Percentiles rank a stretch among this genome's conserved stretches.
Conservation (phyloP, 2,888 invertebrate genomes). For the Campoletis raptor region DNA sequence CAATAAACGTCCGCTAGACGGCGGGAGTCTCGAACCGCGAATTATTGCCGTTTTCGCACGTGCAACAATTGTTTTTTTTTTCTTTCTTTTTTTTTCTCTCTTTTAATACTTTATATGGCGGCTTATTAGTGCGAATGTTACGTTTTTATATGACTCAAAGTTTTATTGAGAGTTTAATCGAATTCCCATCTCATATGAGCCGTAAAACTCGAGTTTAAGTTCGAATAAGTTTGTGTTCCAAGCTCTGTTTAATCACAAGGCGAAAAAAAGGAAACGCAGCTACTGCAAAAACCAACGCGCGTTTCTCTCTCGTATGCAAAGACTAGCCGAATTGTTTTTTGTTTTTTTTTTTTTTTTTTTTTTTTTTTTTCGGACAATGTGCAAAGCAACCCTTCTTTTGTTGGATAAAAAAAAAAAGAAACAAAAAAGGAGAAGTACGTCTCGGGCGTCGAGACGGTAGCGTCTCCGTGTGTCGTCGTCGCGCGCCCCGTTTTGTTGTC, state of each 20-base stretch:
- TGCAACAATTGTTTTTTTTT: not conserved
- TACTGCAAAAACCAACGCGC: not conserved
- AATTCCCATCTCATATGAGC: not conserved
- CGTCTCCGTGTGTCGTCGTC: conserved; percentile 43
- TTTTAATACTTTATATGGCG: not conserved
- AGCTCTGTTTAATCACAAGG: not conserved
- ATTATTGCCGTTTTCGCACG: conserved; percentile 29
- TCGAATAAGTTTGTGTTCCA: not conserved
- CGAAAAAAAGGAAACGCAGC: conserved; percentile 5
- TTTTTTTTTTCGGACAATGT: conserved; percentile 36
- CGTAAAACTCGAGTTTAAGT: not conserved
- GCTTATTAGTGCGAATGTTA: not conserved
- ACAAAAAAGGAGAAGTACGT: conserved; percentile 22
- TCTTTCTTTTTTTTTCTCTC: not conserved
- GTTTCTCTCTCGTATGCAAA: conserved; percentile 3
- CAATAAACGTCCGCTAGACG: not conserved
- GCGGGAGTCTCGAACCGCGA: conserved; percentile 21
- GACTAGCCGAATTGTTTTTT: conserved; percentile 9
- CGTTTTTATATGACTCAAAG: not conserved
- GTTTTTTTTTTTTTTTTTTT: conserved; percentile 2
- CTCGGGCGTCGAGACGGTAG: conserved; percentile 46
- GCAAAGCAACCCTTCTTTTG: conserved; percentile 49
- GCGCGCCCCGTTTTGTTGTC: conserved; percentile 44
- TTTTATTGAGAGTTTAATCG: not conserved
- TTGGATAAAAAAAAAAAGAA: conserved; percentile 6